Conservation (phyloP, 2,888 invertebrate genomes). For the Scaptomyza polygonia region DNA sequence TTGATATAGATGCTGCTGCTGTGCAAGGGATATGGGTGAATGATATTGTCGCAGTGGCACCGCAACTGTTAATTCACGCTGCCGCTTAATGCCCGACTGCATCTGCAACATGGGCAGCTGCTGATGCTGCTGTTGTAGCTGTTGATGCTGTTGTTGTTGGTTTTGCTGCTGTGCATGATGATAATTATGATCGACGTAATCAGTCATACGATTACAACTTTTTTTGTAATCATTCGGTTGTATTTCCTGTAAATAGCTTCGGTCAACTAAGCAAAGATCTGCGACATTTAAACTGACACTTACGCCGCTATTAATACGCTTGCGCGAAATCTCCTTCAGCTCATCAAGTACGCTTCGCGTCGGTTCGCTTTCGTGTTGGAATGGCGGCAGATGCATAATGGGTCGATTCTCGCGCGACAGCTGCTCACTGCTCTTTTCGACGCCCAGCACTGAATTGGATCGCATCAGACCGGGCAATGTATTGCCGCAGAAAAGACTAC, state of each 20-base stretch:
- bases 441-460: constrained; percentile 78
- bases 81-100: constrained; percentile 72
- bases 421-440: constrained; percentile 78
- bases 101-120: constrained; percentile 30
- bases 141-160: constrained; percentile 10
- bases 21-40: constrained; percentile 19
- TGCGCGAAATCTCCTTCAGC: constrained; percentile 86
- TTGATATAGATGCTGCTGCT: constrained; percentile 23
- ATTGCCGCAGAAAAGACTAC: constrained; percentile 80
- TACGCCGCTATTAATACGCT: constrained; percentile 85
- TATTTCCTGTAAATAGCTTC: constrained; percentile 72
- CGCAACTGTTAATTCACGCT: constrained; percentile 71
- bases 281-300: constrained; percentile 36
- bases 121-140: constrained; percentile 6
- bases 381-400: constrained; percentile 80
- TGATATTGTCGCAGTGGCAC: constrained; percentile 53
- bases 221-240: constrained; percentile 76
- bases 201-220: constrained; percentile 76
- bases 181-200: constrained; percentile 53
- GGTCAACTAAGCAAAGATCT: constrained; percentile 11
- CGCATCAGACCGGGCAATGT: constrained; percentile 81
- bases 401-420: constrained; percentile 82
- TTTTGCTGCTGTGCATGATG: constrained; percentile 19
- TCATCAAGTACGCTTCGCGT: constrained; percentile 86
- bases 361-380: constrained; percentile 82